Evolutionary conservation across 2,797 vertebrate species (phyloP).

Genomic region (Limosa lapponica): DNA sequence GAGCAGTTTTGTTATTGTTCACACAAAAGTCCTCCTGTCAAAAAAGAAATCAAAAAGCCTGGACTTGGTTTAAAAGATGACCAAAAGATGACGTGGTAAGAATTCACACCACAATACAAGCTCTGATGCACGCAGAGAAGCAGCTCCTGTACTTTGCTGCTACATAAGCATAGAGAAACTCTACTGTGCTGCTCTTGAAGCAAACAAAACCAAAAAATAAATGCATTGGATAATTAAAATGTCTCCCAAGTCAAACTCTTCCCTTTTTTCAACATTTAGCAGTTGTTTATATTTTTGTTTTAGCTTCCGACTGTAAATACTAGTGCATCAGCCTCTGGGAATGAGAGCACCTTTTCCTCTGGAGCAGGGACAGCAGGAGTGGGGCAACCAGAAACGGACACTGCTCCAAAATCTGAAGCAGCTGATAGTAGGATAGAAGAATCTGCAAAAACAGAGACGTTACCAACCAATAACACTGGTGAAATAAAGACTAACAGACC

Average conservation of each 20-base stretch:
- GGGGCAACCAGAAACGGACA: slow-evolving; percentile 68
- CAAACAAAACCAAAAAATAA: background rate
- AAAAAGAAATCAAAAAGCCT: background rate
- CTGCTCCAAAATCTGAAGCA: slow-evolving; percentile 70
- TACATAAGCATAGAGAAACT: background rate
- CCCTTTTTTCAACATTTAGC: background rate
- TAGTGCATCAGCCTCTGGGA: slow-evolving; percentile 71
- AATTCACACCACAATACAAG: background rate
- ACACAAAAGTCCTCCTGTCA: background rate
- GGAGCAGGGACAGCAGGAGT: slow-evolving; percentile 68
- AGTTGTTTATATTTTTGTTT: background rate
- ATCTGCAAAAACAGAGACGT: slow-evolving; percentile 69
- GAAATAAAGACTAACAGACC: slow-evolving; percentile 79
- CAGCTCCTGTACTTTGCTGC: background rate
- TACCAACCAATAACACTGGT: slow-evolving; percentile 73
- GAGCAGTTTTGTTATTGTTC: background rate
- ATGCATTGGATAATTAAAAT: background rate
- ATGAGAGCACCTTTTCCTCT: slow-evolving; percentile 75
- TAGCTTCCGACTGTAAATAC: slow-evolving; percentile 81
- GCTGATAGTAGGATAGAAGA: slow-evolving; percentile 75
- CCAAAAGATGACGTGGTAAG: background rate
- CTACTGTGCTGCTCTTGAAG: background rate
- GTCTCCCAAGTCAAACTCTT: background rate
- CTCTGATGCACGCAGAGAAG: background rate
- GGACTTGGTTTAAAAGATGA: background rate